Percentiles rank a stretch among this genome's conserved stretches.
Evolutionary conservation across 2,888 invertebrate species (phyloP).

Genomic region (Metalampra italica): DNA sequence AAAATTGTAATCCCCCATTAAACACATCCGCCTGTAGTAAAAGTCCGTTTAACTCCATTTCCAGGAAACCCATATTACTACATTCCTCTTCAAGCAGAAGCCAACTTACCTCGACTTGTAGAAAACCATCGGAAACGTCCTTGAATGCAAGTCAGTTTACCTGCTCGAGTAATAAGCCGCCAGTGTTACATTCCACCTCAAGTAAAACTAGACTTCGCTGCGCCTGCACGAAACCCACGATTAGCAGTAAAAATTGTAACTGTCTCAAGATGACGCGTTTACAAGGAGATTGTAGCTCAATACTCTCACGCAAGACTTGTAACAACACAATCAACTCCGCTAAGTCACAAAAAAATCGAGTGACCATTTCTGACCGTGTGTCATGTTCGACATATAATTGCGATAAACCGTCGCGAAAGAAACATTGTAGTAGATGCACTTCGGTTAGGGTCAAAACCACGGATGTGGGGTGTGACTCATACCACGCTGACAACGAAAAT

Average conservation of each 20-base stretch:
- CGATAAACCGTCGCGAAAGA: conserved; percentile 18
- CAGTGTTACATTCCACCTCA: background rate
- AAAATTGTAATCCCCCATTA: conserved; percentile 19
- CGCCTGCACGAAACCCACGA: background rate
- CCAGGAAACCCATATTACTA: too few relatives aligned
- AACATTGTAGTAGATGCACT: conserved; percentile 30
- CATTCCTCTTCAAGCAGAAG: too few relatives aligned
- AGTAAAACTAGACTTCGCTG: background rate
- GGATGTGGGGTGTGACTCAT: conserved; percentile 35
- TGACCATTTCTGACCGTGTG: background rate
- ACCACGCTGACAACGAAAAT: conserved; percentile 18
- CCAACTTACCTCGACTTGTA: too few relatives aligned
- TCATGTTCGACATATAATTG: background rate
- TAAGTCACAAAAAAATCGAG: background rate
- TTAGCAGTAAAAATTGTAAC: background rate
- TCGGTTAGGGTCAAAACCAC: conserved; percentile 29
- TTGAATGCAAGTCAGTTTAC: too few relatives aligned
- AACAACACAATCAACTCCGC: background rate
- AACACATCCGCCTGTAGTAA: background rate
- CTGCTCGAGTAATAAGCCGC: background rate
- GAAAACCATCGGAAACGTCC: background rate
- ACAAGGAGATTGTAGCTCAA: background rate
- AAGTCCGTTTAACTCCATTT: background rate
- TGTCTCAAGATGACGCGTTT: background rate
- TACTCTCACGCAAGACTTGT: conserved; percentile 7